Conservation (phyloP, 2,797 vertebrate species). For the Aphelocoma californica region DNA sequence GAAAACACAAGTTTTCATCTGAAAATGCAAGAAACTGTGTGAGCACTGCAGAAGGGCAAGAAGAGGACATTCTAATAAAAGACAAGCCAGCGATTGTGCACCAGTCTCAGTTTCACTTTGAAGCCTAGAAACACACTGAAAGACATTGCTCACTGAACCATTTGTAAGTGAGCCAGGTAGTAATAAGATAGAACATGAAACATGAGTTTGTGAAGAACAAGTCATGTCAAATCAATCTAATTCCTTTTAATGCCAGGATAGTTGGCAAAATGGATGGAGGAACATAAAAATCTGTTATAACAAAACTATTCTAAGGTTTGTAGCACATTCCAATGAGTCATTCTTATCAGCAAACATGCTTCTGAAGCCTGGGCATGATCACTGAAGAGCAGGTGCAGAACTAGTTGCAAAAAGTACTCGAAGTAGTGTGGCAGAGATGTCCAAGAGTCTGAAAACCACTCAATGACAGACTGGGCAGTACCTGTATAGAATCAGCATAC, state of each 20-base stretch:
- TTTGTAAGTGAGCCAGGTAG: not conserved
- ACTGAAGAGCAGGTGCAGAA: not conserved
- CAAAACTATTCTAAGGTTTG: not conserved
- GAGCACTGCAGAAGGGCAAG: not conserved
- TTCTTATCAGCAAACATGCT: not conserved
- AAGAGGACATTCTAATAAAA: not conserved
- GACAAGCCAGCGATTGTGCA: not conserved
- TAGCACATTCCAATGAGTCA: not conserved
- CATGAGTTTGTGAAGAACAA: not conserved
- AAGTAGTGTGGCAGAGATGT: not conserved
- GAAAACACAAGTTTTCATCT: not conserved
- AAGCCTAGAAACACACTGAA: not conserved
- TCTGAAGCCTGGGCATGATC: not conserved
- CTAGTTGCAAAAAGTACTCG: not conserved
- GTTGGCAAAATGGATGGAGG: not conserved
- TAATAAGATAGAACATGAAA: not conserved
- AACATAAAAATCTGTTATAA: not conserved
- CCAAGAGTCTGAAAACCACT: not conserved
- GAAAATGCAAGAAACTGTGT: not conserved
- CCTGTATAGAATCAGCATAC: not conserved
- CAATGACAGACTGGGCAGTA: accelerated
- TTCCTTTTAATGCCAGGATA: not conserved
- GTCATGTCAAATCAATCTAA: not conserved
- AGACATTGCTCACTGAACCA: not conserved
- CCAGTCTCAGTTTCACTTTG: not conserved